Base-by-base conservation (phyloP, 2,113 vertebrate species). In the Scortum barcoo region DNA sequence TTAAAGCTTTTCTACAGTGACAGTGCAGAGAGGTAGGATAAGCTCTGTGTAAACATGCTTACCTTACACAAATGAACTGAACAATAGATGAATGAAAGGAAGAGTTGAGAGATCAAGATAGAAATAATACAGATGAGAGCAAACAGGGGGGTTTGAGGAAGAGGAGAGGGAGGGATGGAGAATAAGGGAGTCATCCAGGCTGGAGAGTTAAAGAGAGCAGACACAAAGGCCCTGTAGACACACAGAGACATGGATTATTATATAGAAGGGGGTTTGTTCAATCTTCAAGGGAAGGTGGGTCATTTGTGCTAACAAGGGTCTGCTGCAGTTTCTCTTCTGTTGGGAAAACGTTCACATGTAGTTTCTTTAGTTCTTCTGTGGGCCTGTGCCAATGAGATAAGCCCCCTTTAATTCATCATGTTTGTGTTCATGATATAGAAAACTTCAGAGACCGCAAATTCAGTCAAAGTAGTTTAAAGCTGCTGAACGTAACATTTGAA, bases 211-310 rank as follows among this genome's bases (percentile, higher is more conserved):
- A 88, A 76, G 79, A 66, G 81, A 61, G 75, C 72, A 76, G 4
- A 90, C 66, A 84, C 69, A 78, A 81, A 72, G 16, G 73, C 80
- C 84, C 71, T 54, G 42, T 78, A 78, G 80, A 78, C 50, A 71
- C 78, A 80, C 60, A 72, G 63, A 73, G 63, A 77, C 62, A 56
- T 76, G 80, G 81, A 60, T 76, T 82, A 73, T 86, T 63, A 60
- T 75, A 65, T 53, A 66, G 42, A 44, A 22, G 26, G n/a, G 56
- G 50, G 72, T 65, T 87, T 57, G 70, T 76, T 84, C 60, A 4
- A 46, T 70, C 46, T 38, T 80, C 13, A 71, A 63, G 16, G n/a
- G 42, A 14, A 38, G 70, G 30, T 54, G 14, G 28, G 26, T 70
- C 5, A 30, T 67, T 74, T 80, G 40, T 62, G 17, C n/a, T 20